These are phyloP conservation scores for Crocodylus rhombifer DNA, from an alignment of 2,797 vertebrate species.

Conservation along the genomic window DNA sequence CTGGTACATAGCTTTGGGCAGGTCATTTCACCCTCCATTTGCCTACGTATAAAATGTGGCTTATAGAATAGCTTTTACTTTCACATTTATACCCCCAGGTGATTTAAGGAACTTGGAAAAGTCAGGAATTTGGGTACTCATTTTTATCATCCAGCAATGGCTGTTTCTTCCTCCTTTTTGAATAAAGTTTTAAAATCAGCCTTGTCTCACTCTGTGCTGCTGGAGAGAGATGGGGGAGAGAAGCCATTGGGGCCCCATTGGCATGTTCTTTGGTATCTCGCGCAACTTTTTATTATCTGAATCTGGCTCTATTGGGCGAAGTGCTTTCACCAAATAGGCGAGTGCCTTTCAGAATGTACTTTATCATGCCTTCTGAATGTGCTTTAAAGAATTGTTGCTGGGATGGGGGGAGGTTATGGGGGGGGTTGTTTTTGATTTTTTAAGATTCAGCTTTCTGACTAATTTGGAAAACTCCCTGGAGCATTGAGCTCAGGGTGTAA, in stretches of 20 bases:
- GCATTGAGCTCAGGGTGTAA: too few relatives aligned
- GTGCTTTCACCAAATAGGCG: neutral
- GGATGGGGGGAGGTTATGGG: too few relatives aligned
- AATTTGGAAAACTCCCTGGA: too few relatives aligned
- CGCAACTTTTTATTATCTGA: neutral
- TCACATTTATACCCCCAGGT: too few relatives aligned
- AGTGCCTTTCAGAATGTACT: neutral
- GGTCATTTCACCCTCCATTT: too few relatives aligned
- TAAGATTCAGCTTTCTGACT: too few relatives aligned
- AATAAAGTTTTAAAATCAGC: neutral
- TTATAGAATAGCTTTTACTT: too few relatives aligned
- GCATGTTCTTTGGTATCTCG: neutral
- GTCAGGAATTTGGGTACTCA: neutral
- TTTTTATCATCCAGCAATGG: neutral
- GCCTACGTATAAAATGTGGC: too few relatives aligned
- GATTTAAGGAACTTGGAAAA: neutral
- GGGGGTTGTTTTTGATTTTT: too few relatives aligned
- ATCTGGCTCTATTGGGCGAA: neutral
- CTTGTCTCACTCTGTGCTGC: neutral
- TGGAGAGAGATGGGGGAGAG: neutral
- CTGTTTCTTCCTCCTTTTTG: neutral
- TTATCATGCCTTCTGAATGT: neutral
- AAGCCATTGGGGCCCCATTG: neutral
- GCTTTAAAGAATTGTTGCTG: neutral
- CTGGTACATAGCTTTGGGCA: too few relatives aligned